Evolutionary conservation across 2,797 vertebrate genomes (phyloP).

Genomic region (Alectoris magna): DNA sequence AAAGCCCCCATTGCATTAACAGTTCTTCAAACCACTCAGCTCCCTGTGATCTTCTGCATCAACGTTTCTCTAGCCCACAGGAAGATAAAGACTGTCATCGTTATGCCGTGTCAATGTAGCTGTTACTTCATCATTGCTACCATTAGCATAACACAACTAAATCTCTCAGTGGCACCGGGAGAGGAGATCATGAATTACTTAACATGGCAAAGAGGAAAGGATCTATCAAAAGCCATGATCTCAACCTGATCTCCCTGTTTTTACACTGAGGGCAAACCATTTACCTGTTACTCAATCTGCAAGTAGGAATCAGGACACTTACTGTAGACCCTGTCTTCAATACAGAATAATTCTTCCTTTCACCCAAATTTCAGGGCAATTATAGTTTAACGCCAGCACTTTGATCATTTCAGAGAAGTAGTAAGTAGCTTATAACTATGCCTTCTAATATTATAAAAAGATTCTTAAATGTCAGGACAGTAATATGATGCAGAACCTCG

Average conservation of each 20-base stretch:
- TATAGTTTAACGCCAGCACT: background rate
- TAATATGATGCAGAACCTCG: background rate
- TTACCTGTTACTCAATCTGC: background rate
- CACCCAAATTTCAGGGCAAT: background rate
- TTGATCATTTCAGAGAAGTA: background rate
- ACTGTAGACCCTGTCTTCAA: background rate
- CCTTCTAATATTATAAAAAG: background rate
- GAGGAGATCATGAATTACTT: conserved; percentile 38
- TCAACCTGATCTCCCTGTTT: conserved; percentile 1
- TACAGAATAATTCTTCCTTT: background rate
- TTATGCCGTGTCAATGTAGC: conserved; percentile 27
- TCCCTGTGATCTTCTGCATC: background rate
- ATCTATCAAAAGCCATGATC: background rate
- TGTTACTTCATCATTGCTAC: conserved; percentile 15
- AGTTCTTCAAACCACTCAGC: background rate
- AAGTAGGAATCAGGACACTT: background rate
- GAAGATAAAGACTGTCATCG: background rate
- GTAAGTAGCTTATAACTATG: background rate
- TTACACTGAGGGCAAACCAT: background rate
- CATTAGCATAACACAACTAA: conserved; percentile 33
- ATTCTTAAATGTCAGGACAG: background rate
- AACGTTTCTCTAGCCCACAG: conserved; percentile 21
- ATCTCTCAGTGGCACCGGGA: conserved; percentile 47
- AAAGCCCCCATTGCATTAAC: accelerated
- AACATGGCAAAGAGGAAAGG: background rate